Evolutionary conservation across 2,888 invertebrate genomes (phyloP).

Genomic region (Drosophila macrospina): DNA sequence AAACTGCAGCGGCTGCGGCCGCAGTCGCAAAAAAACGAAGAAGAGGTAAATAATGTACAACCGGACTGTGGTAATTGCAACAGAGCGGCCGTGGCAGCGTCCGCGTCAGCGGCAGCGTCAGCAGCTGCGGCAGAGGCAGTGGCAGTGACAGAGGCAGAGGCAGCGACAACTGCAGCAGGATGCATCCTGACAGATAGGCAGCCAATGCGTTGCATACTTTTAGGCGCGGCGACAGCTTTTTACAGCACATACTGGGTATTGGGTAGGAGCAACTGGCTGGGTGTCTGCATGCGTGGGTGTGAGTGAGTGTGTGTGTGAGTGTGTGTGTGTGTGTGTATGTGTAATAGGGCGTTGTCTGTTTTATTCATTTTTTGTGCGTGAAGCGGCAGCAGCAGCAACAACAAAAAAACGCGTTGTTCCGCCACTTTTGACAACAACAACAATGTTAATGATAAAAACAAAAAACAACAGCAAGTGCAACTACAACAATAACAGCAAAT

Average conservation of each 20-base stretch:
- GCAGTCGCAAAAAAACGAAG: slow-evolving; percentile 69
- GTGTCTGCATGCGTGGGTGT: not conserved
- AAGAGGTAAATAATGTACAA: slow-evolving; percentile 79
- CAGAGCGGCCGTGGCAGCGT: slow-evolving; percentile 8
- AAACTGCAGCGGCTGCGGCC: slow-evolving; percentile 60
- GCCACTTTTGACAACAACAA: slow-evolving; percentile 78
- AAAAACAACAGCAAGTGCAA: slow-evolving; percentile 23
- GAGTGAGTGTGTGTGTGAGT: not conserved
- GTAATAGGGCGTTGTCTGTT: slow-evolving; percentile 75
- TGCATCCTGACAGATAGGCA: slow-evolving; percentile 72
- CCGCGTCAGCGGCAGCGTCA: too few species aligned
- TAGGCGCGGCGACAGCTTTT: slow-evolving; percentile 73
- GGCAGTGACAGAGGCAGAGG: slow-evolving; percentile 21
- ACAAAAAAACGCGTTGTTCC: slow-evolving; percentile 56
- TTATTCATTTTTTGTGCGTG: slow-evolving; percentile 80
- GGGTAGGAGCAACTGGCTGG: not conserved
- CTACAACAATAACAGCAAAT: slow-evolving; percentile 60
- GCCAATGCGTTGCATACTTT: slow-evolving; percentile 77
- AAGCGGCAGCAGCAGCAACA: slow-evolving; percentile 33
- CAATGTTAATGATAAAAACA: slow-evolving; percentile 71
- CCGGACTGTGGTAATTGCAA: slow-evolving; percentile 19
- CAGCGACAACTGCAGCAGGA: slow-evolving; percentile 27
- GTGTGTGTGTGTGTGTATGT: slow-evolving; percentile 21
- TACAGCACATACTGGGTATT: slow-evolving; percentile 47
- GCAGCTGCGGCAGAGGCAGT: slow-evolving; percentile 20